Evolutionary conservation across 2,797 vertebrate species (phyloP).

Genomic region (Thunnus albacares): DNA sequence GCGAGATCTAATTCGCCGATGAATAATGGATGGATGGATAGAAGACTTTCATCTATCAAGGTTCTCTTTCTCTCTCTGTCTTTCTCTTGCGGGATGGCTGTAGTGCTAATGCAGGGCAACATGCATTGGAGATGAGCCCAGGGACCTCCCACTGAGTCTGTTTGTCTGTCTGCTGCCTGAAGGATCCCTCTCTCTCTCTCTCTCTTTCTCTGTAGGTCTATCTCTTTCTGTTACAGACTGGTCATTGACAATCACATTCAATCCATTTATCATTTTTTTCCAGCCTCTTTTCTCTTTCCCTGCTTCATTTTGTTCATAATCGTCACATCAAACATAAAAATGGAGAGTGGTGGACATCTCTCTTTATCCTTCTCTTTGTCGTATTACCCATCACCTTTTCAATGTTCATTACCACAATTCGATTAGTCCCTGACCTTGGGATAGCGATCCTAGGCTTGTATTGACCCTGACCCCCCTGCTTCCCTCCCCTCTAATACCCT

Average conservation of each 20-base stretch:
- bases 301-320: slow-evolving; percentile 16
- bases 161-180: slow-evolving; percentile 76
- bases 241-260: slow-evolving; percentile 33
- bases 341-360: neutral
- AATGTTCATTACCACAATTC: slow-evolving; percentile 62
- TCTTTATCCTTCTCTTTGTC: slow-evolving; percentile 35
- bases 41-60: slow-evolving; percentile 83
- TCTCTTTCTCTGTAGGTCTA: neutral
- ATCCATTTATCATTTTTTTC: slow-evolving; percentile 10
- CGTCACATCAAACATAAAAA: slow-evolving; percentile 23
- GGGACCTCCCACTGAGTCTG: slow-evolving; percentile 82
- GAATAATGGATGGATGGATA: slow-evolving; percentile 87
- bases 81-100: slow-evolving; percentile 74
- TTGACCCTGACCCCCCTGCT: slow-evolving; percentile 65
- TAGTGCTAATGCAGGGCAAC: slow-evolving; percentile 81
- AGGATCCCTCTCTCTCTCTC: slow-evolving; percentile 53
- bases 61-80: slow-evolving; percentile 71
- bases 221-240: slow-evolving; percentile 37
- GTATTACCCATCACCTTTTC: slow-evolving; percentile 54
- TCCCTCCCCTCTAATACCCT: slow-evolving; percentile 51
- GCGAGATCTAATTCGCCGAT: slow-evolving; percentile 85
- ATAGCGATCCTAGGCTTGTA: slow-evolving; percentile 62
- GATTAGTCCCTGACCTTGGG: slow-evolving; percentile 74
- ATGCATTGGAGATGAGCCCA: slow-evolving; percentile 84
- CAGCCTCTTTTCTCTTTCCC: neutral